phyloP scores from a whole-genome alignment of 1,140 invertebrate species.

The Penaeus japonicus region DNA sequence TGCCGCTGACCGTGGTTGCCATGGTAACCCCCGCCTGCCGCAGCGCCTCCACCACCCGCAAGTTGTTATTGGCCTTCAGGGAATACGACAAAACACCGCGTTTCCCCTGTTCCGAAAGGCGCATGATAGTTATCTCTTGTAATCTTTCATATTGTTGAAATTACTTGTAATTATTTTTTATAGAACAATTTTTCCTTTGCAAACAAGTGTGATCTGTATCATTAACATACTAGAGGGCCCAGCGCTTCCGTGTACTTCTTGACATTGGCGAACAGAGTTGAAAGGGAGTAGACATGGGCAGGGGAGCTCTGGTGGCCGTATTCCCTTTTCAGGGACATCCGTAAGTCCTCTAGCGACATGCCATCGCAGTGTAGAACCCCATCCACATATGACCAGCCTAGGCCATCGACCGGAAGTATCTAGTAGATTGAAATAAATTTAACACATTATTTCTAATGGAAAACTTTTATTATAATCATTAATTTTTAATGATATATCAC shows the following conservation, averaged over 20 bases:
- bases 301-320: neutral
- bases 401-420: neutral
- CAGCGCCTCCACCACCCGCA: neutral
- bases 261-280: neutral
- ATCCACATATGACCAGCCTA: neutral
- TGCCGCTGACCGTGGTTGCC: slow-evolving; percentile 39
- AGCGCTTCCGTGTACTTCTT: neutral
- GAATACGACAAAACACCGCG: slow-evolving; percentile 16
- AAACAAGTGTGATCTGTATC: too few species aligned
- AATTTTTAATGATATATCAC: too few species aligned
- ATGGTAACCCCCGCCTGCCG: slow-evolving; percentile 7
- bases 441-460: too few species aligned
- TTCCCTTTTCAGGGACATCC: neutral
- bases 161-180: too few species aligned
- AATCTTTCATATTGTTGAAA: too few species aligned
- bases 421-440: neutral
- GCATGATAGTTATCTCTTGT: neutral
- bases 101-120: neutral
- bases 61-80: slow-evolving; percentile 32
- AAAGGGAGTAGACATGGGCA: neutral
- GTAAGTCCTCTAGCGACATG: neutral
- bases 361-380: slow-evolving; percentile 17
- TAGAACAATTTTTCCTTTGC: too few species aligned
- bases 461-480: too few species aligned
- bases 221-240: neutral